Evolutionary conservation across 2,888 invertebrate genomes (phyloP), one percentile per base, ranked within the genome.

Genomic region (Lasiommata megera): DNA sequence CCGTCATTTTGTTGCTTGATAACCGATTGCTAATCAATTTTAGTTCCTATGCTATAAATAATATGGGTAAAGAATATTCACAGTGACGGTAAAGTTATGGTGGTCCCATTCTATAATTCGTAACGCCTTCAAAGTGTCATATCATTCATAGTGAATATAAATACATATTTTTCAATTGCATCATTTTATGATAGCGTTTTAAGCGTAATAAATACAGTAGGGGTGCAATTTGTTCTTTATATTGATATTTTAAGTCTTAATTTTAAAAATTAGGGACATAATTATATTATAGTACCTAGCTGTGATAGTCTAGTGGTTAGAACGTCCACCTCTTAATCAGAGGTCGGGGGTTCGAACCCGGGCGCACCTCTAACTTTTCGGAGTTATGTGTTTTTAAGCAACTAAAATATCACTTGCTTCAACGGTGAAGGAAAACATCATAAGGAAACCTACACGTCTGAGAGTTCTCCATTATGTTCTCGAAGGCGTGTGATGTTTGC

Each of bases 121-220:
- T 68, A 85, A 89, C 88, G 89, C 89, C 89, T 89, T 86, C 83
- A 80, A 83, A 81, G 78, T 89, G 89, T 89, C 89, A 89, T 88
- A 90, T 90, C 88, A 86, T 78, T 89, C 87, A 89, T 85, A 77
- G 73, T 72, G 76, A 54, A 83, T 81, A 88, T 82, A 79, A 87
- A 85, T 87, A 87, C 82, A 87, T 86, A 88, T 88, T 88, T 64
- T 87, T 84, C 79, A 79, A 79, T 80, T 79, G 80, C 76, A 70
- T 74, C 75, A 82, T 83, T 80, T 75, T 73, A 71, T 77, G 69
- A 77, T 70, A 68, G 67, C 65, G 67, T 67, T 75, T 73, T 73
- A 69, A 76, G 66, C 69, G 73, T 67, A 62, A 73, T 76, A 73
- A 76, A 79, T 77, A 73, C 71, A 64, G 61, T 61, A 63, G 65